Evolutionary conservation across 2,113 vertebrate species (phyloP).

Genomic region (Brachirus orientalis): DNA sequence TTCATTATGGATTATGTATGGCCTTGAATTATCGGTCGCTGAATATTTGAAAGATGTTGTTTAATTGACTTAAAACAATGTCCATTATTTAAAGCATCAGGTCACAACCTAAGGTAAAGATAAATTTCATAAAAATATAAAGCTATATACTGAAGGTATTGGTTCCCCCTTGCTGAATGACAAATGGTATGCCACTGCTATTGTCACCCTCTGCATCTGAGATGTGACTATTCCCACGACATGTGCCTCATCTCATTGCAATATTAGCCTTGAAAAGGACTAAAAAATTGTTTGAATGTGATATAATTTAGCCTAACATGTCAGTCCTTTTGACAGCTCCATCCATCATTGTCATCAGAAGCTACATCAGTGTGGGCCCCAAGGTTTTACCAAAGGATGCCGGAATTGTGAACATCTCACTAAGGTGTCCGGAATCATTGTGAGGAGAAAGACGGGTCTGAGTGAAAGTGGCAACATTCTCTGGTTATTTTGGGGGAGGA

Average conservation of each 20-base stretch:
- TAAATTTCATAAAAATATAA: background rate
- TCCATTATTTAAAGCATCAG: constrained; percentile 1
- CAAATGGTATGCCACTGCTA: background rate
- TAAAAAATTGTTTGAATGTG: constrained; percentile 71
- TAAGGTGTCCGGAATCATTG: constrained; percentile 69
- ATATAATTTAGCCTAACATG: constrained; percentile 78
- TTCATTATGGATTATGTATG: constrained; percentile 27
- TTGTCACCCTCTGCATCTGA: constrained; percentile 32
- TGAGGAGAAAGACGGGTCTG: constrained; percentile 42
- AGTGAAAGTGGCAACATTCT: constrained; percentile 70
- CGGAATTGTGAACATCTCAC: constrained; percentile 68
- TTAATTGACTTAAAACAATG: too few species aligned
- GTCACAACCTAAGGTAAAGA: background rate
- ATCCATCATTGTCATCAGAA: constrained; percentile 83
- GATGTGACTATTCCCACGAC: constrained; percentile 46
- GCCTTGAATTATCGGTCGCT: background rate
- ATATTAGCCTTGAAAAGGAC: constrained; percentile 75
- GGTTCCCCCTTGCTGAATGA: constrained; percentile 1
- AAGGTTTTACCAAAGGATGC: constrained; percentile 76
- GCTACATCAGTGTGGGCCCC: constrained; percentile 71
- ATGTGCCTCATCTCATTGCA: constrained; percentile 61
- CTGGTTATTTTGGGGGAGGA: constrained; percentile 44
- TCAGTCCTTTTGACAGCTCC: constrained; percentile 74
- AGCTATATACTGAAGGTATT: constrained; percentile 19
- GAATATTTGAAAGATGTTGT: background rate